Evolutionary conservation across 2,797 vertebrate genomes (phyloP).

Genomic region (Urophycis tenuis): DNA sequence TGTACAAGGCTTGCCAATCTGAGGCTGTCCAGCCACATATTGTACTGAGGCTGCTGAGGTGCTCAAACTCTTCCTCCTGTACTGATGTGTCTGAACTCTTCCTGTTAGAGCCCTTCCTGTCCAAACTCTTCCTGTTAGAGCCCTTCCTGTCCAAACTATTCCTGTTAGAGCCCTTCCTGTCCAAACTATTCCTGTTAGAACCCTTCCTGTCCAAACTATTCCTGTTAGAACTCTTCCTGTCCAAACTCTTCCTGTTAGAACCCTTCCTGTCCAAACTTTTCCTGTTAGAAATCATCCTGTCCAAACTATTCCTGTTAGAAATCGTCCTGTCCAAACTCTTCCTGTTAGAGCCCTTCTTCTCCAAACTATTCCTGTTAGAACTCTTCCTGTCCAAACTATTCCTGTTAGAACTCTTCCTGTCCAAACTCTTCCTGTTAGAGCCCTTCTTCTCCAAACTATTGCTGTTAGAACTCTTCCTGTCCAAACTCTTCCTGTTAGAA

Average conservation of each 20-base stretch:
- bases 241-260: background rate
- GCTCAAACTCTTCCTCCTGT: background rate
- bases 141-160: too few species aligned
- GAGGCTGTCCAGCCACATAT: background rate
- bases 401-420: background rate
- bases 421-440: too few species aligned
- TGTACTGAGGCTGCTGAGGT: background rate
- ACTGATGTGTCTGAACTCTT: too few species aligned
- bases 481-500: background rate
- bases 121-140: too few species aligned
- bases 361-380: too few species aligned
- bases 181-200: too few species aligned
- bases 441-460: background rate
- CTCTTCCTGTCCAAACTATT: too few species aligned
- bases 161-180: background rate
- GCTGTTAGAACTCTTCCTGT: background rate
- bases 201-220: background rate
- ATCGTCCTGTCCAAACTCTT: background rate
- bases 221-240: background rate
- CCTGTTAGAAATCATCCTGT: too few species aligned
- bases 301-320: background rate
- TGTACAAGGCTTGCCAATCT: background rate
- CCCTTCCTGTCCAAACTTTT: background rate
- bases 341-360: too few species aligned
- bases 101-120: too few species aligned